Base-by-base conservation (phyloP, 2,797 vertebrate genomes). In the Lagocephalus sceleratus region DNA sequence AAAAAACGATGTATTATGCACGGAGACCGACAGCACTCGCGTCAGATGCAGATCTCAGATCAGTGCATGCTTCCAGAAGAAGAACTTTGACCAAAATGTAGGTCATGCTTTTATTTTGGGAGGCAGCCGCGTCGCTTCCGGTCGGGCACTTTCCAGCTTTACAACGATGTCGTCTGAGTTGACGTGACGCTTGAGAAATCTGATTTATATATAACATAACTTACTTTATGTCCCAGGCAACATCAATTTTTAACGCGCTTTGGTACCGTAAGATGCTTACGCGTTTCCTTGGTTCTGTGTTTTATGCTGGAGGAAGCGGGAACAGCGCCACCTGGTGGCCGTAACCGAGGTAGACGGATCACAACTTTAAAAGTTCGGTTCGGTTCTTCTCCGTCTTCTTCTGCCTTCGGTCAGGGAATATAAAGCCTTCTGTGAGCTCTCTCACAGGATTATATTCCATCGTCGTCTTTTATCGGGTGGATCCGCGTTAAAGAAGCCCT, bases 311-410 rank as follows among this genome's bases (percentile, higher is more conserved):
- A 35, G 32, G 20, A 44, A 20, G 73, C 54, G 61, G 68, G 66
- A 57, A 60, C 51, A 44, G 71, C 57, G 76, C 75, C 84, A 57
- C 75, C 78, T 52, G 55, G 73, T 35, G 82, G 78, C 50, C 32
- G 43, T 2, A 17, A 3, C 17, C 17, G 32, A 16, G 14, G 21
- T 8, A 6, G 7, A 3, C n/a, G 6, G 55, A 68, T 52, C 48
- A 2, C 20, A 3, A 16, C 8, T 21, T 41, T 0, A 15, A 56
- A 49, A 2, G 54, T 52, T 38, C 26, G 6, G 19, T 55, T 44
- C 2, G 9, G 6, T 5, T 21, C 1, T 41, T 49, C 21, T 62
- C n/a, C n/a, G n/a, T n/a, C n/a, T n/a, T n/a, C n/a, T n/a, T n/a
- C n/a, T 32, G 22, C 55, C 58, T 22, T 42, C 9, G 3, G 22